Evolutionary conservation across 2,888 invertebrate species (phyloP), one percentile per base, ranked within the genome.

Genomic region (Amblyjoppa fuscipennis): DNA sequence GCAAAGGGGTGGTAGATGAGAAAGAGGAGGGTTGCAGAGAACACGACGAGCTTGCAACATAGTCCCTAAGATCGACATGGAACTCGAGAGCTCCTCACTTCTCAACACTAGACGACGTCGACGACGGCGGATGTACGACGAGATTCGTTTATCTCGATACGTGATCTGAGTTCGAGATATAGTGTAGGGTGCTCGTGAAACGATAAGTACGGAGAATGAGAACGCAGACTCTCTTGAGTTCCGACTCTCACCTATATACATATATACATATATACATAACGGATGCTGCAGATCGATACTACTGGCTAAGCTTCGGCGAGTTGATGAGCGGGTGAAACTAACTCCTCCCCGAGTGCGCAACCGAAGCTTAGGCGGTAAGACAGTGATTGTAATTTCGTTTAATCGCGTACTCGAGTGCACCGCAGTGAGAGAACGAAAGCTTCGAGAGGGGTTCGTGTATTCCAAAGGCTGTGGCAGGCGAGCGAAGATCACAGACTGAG

Each of bases 341-440:
- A 74, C 70, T 61, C 69, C 51, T 75, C 41, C 25, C 51, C 49
- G 51, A 79, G 51, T 41, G 61, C 13, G 31, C 51, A 61, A 53
- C 31, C 66, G 66, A 74, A 20, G 28, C 34, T 53, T 20, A 51
- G 34, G 25, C 68, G 41, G 16, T 45, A 13, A 28, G 59, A 64
- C 61, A 59, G 7, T 75, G 68, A 83, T 83, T 49, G 70, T 80
- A 83, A 83, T 83, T 79, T 75, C 79, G 70, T 79, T 83, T 75
- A 83, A 75, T 79, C 49, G 75, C 49, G 34, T 75, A 64, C 20
- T 75, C 53, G 74, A 80, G 74, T 6, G 16, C 20, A 69, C 51
- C 49, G 73, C 61, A n/a, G 31, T 56, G 20, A 41, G 53, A 68
- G 68, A 41, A 64, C 64, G 59, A 11, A 25, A 41, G 20, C 9